Percentiles rank a stretch among this genome's conserved stretches.
Evolutionary conservation across 2,888 invertebrate species (phyloP).

Genomic region (Myopa testacea): DNA sequence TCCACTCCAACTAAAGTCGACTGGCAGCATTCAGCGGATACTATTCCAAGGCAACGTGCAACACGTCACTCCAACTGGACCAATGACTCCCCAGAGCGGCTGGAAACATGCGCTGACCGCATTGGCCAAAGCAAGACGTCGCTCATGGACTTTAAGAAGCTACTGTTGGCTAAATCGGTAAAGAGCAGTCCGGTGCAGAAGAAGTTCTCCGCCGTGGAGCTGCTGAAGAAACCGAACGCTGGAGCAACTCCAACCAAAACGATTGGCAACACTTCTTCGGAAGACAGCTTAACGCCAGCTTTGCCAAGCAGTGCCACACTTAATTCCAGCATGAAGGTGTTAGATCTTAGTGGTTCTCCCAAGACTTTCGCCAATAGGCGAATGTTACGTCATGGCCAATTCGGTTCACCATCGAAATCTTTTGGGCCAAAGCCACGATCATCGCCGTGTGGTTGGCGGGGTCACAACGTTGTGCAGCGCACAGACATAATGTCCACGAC

Average conservation of each 20-base stretch:
- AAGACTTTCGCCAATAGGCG: conserved; percentile 77
- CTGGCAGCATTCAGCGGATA: conserved; percentile 47
- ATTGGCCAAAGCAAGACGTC: conserved; percentile 80
- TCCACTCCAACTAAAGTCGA: conserved; percentile 73
- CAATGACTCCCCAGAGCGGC: conserved; percentile 62
- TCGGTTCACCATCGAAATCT: conserved; percentile 72
- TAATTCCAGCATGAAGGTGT: conserved; percentile 73
- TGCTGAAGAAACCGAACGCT: conserved; percentile 72
- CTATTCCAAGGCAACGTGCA: conserved; percentile 59
- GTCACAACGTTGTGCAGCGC: conserved; percentile 65
- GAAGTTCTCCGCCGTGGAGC: conserved; percentile 82
- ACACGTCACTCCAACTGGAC: conserved; percentile 57
- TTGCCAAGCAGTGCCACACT: conserved; percentile 49
- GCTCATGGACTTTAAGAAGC: conserved; percentile 84
- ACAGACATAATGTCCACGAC: conserved; percentile 88
- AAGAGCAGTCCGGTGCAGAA: conserved; percentile 72
- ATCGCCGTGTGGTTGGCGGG: conserved; percentile 68
- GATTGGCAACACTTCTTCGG: background rate
- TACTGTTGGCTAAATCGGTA: conserved; percentile 81
- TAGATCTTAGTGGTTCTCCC: conserved; percentile 79
- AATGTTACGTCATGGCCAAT: conserved; percentile 70
- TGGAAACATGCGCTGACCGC: conserved; percentile 74
- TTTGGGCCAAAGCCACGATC: conserved; percentile 72
- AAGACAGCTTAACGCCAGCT: conserved; percentile 41
- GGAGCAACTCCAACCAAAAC: conserved; percentile 17